A percentile compares a stretch with the other conserved stretches of the same genome.
These are phyloP conservation scores for Penaeus chinensis DNA, from an alignment of 1,140 invertebrate genomes.

Conservation along the genomic window DNA sequence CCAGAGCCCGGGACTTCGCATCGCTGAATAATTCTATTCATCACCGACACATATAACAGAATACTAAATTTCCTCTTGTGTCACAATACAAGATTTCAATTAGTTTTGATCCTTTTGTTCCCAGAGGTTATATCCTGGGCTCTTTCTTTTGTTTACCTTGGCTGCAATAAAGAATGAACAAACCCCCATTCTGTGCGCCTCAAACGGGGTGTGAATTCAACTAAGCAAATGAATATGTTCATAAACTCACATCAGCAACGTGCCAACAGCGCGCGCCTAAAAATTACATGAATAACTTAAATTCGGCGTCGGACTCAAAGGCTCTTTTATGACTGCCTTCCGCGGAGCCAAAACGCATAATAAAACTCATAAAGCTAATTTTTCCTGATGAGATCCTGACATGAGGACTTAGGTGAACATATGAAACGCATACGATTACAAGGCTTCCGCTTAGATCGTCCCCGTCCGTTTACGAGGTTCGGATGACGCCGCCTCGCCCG, in stretches of 20 bases:
- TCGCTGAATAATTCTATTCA: conserved; percentile 39
- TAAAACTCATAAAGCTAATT: conserved; percentile 58
- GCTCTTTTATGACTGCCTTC: conserved; percentile 33
- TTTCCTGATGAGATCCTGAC: conserved; percentile 57
- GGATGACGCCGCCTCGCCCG: too few species aligned
- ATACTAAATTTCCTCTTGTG: conserved; percentile 55
- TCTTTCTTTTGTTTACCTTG: conserved; percentile 34
- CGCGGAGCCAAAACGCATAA: conserved; percentile 43
- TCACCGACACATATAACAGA: conserved; percentile 33
- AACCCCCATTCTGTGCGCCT: not conserved
- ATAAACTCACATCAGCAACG: conserved; percentile 35
- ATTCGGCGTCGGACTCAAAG: conserved; percentile 44
- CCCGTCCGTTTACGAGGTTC: not conserved
- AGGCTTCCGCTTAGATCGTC: not conserved
- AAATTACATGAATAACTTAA: conserved; percentile 54
- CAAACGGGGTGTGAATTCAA: conserved; percentile 41
- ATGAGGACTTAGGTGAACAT: conserved; percentile 56
- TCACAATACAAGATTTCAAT: conserved; percentile 55
- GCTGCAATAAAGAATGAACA: conserved; percentile 40
- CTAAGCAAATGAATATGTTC: conserved; percentile 44
- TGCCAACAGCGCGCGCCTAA: conserved; percentile 23
- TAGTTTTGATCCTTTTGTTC: conserved; percentile 34
- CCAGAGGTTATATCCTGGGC: conserved; percentile 8
- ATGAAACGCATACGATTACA: conserved; percentile 50
- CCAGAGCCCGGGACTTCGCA: too few species aligned